Conservation (phyloP, 2,888 invertebrate genomes). For the Alcis repandata region DNA sequence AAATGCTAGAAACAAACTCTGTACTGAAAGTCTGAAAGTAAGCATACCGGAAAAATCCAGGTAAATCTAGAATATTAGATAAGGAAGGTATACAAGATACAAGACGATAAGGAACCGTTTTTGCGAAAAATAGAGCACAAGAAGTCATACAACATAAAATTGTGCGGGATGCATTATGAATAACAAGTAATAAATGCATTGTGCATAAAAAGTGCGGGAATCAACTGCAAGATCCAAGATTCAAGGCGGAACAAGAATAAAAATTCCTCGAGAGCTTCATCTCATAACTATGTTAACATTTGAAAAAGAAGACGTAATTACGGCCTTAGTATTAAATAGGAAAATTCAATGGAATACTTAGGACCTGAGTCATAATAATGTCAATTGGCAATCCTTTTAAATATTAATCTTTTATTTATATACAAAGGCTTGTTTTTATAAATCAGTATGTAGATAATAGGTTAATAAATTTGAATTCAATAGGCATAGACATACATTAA, state of each 20-base stretch:
- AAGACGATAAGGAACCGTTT: no score
- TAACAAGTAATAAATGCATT: no score
- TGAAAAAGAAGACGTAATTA: slow-evolving; percentile 9
- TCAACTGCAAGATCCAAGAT: no score
- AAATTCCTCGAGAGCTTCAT: background rate
- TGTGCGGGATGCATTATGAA: no score
- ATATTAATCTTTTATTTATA: slow-evolving; percentile 52
- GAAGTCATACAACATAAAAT: no score
- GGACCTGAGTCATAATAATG: slow-evolving; percentile 50
- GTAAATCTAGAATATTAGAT: no score
- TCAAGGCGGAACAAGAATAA: background rate
- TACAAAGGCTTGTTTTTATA: slow-evolving; percentile 34
- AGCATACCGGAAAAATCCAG: no score
- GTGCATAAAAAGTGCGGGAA: no score
- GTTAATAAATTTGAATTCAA: slow-evolving; percentile 51
- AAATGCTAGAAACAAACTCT: no score
- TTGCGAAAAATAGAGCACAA: no score
- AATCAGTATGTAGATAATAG: slow-evolving; percentile 11
- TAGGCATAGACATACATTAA: slow-evolving; percentile 48
- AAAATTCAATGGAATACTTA: slow-evolving; percentile 44
- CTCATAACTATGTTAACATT: slow-evolving; percentile 11
- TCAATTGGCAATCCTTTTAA: slow-evolving; percentile 36
- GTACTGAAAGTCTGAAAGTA: no score
- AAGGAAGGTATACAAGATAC: no score
- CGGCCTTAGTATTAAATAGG: slow-evolving; percentile 22